Base-by-base conservation (phyloP, 2,797 vertebrate species). In the Enteromius anoplus region DNA sequence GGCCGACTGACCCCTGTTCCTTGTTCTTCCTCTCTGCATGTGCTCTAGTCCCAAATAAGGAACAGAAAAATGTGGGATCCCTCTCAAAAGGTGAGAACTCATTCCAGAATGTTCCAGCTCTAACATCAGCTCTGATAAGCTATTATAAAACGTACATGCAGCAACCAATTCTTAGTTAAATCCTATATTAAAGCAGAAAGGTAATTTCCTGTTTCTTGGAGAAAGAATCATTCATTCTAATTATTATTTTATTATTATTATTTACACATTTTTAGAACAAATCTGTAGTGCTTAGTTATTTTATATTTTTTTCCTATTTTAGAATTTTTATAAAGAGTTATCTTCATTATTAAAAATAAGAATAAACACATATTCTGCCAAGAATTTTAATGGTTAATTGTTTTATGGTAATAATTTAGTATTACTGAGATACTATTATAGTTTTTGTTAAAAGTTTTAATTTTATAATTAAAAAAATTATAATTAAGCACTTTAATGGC, bases 41-140 rank as follows among this genome's bases (percentile, higher is more conserved):
- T 89, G 83, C 91, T 92, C 82, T 86, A 83, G 85, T 90, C 85
- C 90, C 85, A 92, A 91, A 88, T 91, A 91, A 93, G 93, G 90
- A 91, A 85, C 88, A 86, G 88, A 86, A 78, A 88, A 85, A 90
- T 87, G 80, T 88, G 90, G 85, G 87, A 88, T 82, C 73, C 89
- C 91, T 91, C 87, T 86, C 85, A 82, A 78, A 90, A 90, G 91
- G 93, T 93, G 85, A 47, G 88, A 88, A 86, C 81, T 51, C 51
- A 10, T 62, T 37, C 58, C 53, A 47, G 34, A 82, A n/a, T 81
- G 17, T 40, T 7, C 62, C 53, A 78, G 65, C 37, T 75, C 17
- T 7, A 12, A 58, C 58, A 11, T 73, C 32, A 75, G 15, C 21
- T 65, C 77, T 79, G 47, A 64, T 73, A 37, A 55, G 40, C 34